A percentile compares a stretch with the other conserved stretches of the same genome.
phyloP scores from a whole-genome alignment of 2,113 vertebrate genomes.

The Austrofundulus limnaeus region DNA sequence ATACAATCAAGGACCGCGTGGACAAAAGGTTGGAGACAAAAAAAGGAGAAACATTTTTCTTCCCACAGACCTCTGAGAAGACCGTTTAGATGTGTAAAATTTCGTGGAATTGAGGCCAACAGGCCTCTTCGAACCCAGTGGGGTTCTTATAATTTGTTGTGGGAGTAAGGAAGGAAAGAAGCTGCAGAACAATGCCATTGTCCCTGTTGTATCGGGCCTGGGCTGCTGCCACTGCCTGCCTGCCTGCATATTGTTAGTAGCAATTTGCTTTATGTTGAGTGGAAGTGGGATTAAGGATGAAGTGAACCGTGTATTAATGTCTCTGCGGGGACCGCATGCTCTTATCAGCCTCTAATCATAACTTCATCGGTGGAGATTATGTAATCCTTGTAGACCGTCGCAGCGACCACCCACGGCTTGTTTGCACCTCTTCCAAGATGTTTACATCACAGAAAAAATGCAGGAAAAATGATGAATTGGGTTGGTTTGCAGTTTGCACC shows the following conservation, averaged over 20 bases:
- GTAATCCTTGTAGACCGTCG: slow-evolving; percentile 51
- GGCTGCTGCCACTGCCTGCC: slow-evolving; percentile 41
- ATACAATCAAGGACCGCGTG: slow-evolving; percentile 55
- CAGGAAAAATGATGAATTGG: no score
- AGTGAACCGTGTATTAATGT: slow-evolving; percentile 61
- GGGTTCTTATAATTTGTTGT: slow-evolving; percentile 74
- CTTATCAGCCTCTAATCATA: slow-evolving; percentile 68
- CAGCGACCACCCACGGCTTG: slow-evolving; percentile 55
- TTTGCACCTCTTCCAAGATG: slow-evolving; percentile 31
- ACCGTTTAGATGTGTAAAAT: slow-evolving; percentile 64
- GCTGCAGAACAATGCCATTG: slow-evolving; percentile 70
- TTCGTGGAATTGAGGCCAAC: slow-evolving; percentile 67
- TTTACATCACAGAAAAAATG: slow-evolving; percentile 31
- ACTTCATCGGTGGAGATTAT: slow-evolving; percentile 57
- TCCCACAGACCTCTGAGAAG: slow-evolving; percentile 57
- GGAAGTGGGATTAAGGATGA: slow-evolving; percentile 61
- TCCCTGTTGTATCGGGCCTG: slow-evolving; percentile 46
- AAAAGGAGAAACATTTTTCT: slow-evolving; percentile 68
- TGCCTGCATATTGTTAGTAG: slow-evolving; percentile 63
- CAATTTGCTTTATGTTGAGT: slow-evolving; percentile 73
- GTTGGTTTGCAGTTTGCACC: no score
- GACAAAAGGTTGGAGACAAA: slow-evolving; percentile 59
- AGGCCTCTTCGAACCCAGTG: slow-evolving; percentile 70
- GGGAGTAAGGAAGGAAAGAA: slow-evolving; percentile 61
- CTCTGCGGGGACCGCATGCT: slow-evolving; percentile 68